A percentile compares a stretch with the other conserved stretches of the same genome.
These are phyloP conservation scores for Daubentonia madagascariensis DNA, from an alignment of 2,113 vertebrate species.

Conservation along the genomic window DNA sequence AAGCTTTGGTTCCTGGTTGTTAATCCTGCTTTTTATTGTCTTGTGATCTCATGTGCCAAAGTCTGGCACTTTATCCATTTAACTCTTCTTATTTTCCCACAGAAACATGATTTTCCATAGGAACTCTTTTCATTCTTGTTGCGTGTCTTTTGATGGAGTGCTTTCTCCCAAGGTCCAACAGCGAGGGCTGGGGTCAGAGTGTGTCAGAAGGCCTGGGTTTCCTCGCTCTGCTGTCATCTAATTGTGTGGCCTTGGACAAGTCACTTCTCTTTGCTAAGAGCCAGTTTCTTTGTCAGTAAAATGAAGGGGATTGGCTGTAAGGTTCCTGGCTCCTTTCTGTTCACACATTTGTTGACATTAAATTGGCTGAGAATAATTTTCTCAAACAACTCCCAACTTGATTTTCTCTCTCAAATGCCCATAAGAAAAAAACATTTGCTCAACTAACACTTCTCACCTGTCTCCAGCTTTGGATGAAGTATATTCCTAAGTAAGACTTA, in stretches of 20 bases:
- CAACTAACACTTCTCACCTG: neutral
- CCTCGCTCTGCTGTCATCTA: neutral
- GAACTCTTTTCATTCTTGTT: neutral
- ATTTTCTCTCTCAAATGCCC: neutral
- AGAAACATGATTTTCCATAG: conserved; percentile 5
- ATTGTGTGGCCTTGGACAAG: neutral
- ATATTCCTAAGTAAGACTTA: neutral
- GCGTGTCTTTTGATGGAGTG: neutral
- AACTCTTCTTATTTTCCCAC: conserved; percentile 55
- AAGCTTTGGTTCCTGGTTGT: conserved; percentile 64
- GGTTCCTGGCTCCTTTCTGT: neutral
- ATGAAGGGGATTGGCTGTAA: neutral
- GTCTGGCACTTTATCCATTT: conserved; percentile 46
- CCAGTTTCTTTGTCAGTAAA: neutral
- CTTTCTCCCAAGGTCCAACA: neutral
- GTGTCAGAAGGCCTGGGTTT: neutral
- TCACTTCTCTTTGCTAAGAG: neutral
- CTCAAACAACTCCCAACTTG: neutral
- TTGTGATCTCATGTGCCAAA: conserved; percentile 35
- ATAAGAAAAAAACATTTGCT: neutral
- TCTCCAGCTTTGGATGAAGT: neutral
- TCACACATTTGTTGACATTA: conserved; percentile 15
- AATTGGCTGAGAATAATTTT: neutral
- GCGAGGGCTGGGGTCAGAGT: neutral
- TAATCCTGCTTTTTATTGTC: conserved; percentile 66